Percentiles rank a stretch among this genome's conserved stretches.
phyloP scores from a whole-genome alignment of 2,888 invertebrate species.

The Chorisops tibialis region DNA sequence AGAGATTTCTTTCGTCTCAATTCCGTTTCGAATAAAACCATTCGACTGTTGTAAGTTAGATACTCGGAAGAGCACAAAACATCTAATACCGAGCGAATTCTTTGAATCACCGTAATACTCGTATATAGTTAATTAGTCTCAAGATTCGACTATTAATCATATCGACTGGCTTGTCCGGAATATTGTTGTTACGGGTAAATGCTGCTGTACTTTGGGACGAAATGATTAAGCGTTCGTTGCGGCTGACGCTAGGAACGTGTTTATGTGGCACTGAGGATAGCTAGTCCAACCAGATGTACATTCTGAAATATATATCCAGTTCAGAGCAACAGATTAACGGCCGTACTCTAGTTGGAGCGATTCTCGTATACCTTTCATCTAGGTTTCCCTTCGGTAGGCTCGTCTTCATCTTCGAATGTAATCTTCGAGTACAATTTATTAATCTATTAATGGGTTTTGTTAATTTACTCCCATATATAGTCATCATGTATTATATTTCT shows the following conservation, averaged over 20 bases:
- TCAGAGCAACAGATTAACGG: conserved; percentile 2
- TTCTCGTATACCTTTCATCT: not conserved
- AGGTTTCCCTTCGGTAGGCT: not conserved
- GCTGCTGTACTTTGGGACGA: conserved; percentile 6
- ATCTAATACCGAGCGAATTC: no score
- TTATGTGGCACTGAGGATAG: conserved; percentile 8
- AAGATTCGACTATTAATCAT: conserved; percentile 19
- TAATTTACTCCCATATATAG: not conserved
- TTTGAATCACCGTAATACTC: conserved; percentile 6
- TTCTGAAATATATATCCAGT: not conserved
- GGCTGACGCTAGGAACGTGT: conserved; percentile 1
- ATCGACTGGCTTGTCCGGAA: conserved; percentile 3
- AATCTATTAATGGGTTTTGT: conserved; percentile 20
- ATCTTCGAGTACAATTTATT: conserved; percentile 22
- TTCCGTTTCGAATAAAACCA: no score
- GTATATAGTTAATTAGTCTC: conserved; percentile 25
- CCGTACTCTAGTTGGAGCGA: not conserved
- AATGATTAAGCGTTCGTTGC: conserved; percentile 21
- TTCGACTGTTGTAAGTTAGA: no score
- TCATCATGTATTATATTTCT: not conserved
- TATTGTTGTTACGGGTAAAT: conserved; percentile 15
- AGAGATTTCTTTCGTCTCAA: no score
- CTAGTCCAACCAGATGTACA: conserved; percentile 12
- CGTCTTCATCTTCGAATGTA: conserved; percentile 5
- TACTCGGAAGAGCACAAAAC: no score